Base-by-base conservation (phyloP, 2,113 vertebrate genomes). In the Psilopogon haemacephalus region DNA sequence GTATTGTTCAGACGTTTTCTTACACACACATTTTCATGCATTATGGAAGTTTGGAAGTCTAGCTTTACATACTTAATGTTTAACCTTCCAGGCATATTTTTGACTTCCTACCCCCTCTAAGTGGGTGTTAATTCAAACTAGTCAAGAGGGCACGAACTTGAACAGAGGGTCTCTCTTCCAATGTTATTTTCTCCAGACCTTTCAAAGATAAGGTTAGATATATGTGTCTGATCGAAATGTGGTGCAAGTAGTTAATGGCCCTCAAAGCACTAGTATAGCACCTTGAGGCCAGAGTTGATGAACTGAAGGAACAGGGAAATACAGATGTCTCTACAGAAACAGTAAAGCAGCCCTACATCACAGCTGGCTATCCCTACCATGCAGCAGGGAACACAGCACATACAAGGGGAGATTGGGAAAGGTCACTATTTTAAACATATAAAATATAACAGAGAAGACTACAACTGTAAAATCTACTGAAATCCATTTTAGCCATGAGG, bases 201-300 rank as follows among this genome's bases (percentile, higher is more conserved):
- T 88, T 95, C 79, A 93, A 95, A 95, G 75, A 92, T 86, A 92
- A 97, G 93, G 93, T 96, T 96, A 96, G 95, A 92, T 76, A 62
- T 64, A 88, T 65, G 38, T 90, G 75, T 96, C 88, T 95, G 93
- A 96, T 94, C 65, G 58, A 88, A 92, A 90, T 19, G 78, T 84
- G 96, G 75, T 89, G 95, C 88, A 93, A 96, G 91, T 76, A 86
- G 84, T 86, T 94, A 95, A 92, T 88, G 89, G 92, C 79, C 90
- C 92, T 92, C 85, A 90, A 92, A 95, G 94, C 71, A 77, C 67
- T 71, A 12, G 32, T 67, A 40, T 5, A 79, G 94, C 84, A 94
- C 95, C 93, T 94, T 77, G 72, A 94, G 96, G 89, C 81, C 95
- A 95, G 89, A 86, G 93, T 28, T 84, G 87, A 58, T 93, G 80